Conservation (phyloP, 2,888 invertebrate species). For the Drosophila prostipennis region DNA sequence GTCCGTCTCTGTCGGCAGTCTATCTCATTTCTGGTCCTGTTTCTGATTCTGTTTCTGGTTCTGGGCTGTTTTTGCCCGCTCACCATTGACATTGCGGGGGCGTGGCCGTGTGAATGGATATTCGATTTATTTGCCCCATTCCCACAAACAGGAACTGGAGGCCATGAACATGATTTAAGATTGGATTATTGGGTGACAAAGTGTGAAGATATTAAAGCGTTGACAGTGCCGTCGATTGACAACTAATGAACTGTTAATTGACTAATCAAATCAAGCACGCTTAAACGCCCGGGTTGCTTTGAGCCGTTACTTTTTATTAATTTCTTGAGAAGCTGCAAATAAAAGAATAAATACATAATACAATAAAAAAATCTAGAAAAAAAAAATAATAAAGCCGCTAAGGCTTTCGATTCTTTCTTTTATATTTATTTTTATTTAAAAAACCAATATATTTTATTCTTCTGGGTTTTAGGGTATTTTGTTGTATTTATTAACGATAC, state of each 20-base stretch:
- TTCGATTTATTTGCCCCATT: slow-evolving; percentile 53
- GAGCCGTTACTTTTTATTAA: not conserved
- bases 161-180: slow-evolving; percentile 58
- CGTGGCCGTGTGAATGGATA: slow-evolving; percentile 49
- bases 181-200: slow-evolving; percentile 51
- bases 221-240: slow-evolving; percentile 27
- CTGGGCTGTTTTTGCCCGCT: slow-evolving; percentile 22
- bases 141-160: slow-evolving; percentile 28
- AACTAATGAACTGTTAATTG: slow-evolving; percentile 37
- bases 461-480: too few species aligned
- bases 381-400: not conserved
- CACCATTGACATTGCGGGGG: slow-evolving; percentile 64
- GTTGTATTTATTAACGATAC: too few species aligned
- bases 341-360: not conserved
- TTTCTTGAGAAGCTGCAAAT: not conserved
- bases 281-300: slow-evolving; percentile 8
- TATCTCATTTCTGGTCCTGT: slow-evolving; percentile 30
- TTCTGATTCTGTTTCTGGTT: not conserved
- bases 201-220: slow-evolving; percentile 49
- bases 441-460: too few species aligned
- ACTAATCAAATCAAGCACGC: slow-evolving; percentile 40
- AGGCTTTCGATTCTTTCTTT: not conserved
- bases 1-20: slow-evolving; percentile 25
- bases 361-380: not conserved
- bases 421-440: too few species aligned